A percentile compares a stretch with the other conserved stretches of the same genome.
These are phyloP conservation scores for Petrophora chlorosata DNA, from an alignment of 2,888 invertebrate genomes.

Conservation along the genomic window DNA sequence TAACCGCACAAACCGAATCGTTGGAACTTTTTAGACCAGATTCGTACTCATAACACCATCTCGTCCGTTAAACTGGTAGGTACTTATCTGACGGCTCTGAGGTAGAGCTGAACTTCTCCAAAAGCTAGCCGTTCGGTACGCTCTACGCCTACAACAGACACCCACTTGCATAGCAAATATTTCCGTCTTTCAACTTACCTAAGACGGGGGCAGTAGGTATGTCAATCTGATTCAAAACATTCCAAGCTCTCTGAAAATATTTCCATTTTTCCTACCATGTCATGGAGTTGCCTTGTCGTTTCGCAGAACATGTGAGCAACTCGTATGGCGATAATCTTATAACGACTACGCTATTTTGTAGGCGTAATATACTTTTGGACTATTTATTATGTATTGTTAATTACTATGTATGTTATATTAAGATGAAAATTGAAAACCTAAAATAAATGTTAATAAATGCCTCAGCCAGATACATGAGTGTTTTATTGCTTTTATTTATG, in stretches of 20 bases:
- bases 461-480: slow-evolving; percentile 77
- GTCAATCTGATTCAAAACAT: slow-evolving; percentile 1
- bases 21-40: slow-evolving; percentile 47
- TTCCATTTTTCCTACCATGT: slow-evolving; percentile 67
- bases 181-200: neutral
- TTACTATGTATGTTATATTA: slow-evolving; percentile 85
- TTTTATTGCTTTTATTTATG: slow-evolving; percentile 51
- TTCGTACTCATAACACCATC: slow-evolving; percentile 40
- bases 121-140: slow-evolving; percentile 36
- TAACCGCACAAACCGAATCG: slow-evolving; percentile 64
- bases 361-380: slow-evolving; percentile 85
- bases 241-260: slow-evolving; percentile 58
- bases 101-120: slow-evolving; percentile 1
- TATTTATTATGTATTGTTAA: slow-evolving; percentile 84
- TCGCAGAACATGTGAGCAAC: slow-evolving; percentile 70
- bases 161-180: too few relatives aligned
- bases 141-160: too few relatives aligned
- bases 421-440: slow-evolving; percentile 80
- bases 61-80: slow-evolving; percentile 33
- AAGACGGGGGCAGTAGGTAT: neutral
- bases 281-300: slow-evolving; percentile 75
- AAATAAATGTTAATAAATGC: slow-evolving; percentile 85
- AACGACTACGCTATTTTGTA: slow-evolving; percentile 84
- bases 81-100: neutral
- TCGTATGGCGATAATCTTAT: slow-evolving; percentile 82